Evolutionary conservation across 2,797 vertebrate genomes (phyloP).

Genomic region (Chelmon rostratus): DNA sequence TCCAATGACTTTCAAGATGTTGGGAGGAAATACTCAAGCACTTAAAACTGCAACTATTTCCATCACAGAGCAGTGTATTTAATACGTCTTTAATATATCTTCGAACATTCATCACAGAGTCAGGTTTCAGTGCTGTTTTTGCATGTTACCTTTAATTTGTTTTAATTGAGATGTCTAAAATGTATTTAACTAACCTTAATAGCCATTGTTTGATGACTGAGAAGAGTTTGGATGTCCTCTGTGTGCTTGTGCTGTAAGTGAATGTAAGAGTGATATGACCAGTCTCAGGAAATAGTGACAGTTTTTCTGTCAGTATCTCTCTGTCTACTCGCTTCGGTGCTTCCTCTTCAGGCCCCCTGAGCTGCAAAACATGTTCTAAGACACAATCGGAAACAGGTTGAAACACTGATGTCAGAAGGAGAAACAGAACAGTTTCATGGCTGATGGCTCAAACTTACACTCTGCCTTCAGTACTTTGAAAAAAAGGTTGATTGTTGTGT

Average conservation of each 20-base stretch:
- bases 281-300: slow-evolving; percentile 21
- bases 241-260: not conserved
- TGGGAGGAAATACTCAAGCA: slow-evolving; percentile 1
- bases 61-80: not conserved
- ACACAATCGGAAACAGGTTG: slow-evolving; percentile 14
- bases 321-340: slow-evolving; percentile 19
- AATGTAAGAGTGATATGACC: slow-evolving; percentile 12
- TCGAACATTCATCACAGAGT: not conserved
- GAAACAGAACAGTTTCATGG: slow-evolving; percentile 3
- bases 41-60: not conserved
- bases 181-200: not conserved
- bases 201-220: not conserved
- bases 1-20: slow-evolving; percentile 18
- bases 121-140: not conserved
- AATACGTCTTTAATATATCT: not conserved
- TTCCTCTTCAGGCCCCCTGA: slow-evolving; percentile 26
- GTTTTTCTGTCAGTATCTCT: slow-evolving; percentile 31
- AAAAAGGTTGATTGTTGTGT: not conserved
- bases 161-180: too few species aligned
- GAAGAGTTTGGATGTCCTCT: not conserved
- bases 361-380: slow-evolving; percentile 25
- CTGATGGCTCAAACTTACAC: slow-evolving; percentile 1
- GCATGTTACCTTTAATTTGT: too few species aligned
- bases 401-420: slow-evolving; percentile 25
- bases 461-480: not conserved